Base-by-base conservation (phyloP, 2,113 vertebrate species). In the Cavia aperea region DNA sequence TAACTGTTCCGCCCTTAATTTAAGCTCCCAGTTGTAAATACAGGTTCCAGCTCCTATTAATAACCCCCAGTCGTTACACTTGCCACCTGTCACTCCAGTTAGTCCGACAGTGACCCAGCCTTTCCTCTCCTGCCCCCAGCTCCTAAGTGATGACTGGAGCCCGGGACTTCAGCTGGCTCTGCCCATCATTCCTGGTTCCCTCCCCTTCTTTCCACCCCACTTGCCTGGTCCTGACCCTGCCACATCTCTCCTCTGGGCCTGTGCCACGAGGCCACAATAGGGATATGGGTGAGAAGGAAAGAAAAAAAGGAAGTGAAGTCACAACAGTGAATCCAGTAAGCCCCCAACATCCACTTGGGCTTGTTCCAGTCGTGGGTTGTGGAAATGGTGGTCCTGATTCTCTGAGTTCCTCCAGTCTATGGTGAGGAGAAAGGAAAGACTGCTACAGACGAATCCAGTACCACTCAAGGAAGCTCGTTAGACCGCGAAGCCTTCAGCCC, bases 21-120 rank as follows among this genome's bases (percentile, higher is more conserved):
- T 54, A 83, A 90, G 89, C 54, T 91, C 43, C 60, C 2, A 1
- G 46, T 66, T 62, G 36, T 85, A 90, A 86, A 54, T 93, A 10
- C 54, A n/a, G n/a, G 29, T 89, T 77, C 85, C 21, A 7, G 51
- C 65, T 5, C 29, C 92, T 96, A 54, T 92, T 92, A 93, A 95
- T 92, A 95, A 70, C 73, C 49, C 31, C 4, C 43, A 51, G 84
- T 24, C 29, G 43, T 36, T 62, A 70, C 86, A 95, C 82, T 43
- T 90, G 93, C 85, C 78, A 39, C n/a, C 88, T 86, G 91, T 78
- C 81, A 89, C 82, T 92, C 86, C 39, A 39, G 4, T 73, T 4
- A 14, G 77, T 58, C 9, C 26, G 19, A 10, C 49, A 0, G n/a
- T 68, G 86, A 29, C 56, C 56, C 83, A 43, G 12, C 4, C 54